phyloP scores from a whole-genome alignment of 2,888 invertebrate species.

The Opisthograptis luteolata region DNA sequence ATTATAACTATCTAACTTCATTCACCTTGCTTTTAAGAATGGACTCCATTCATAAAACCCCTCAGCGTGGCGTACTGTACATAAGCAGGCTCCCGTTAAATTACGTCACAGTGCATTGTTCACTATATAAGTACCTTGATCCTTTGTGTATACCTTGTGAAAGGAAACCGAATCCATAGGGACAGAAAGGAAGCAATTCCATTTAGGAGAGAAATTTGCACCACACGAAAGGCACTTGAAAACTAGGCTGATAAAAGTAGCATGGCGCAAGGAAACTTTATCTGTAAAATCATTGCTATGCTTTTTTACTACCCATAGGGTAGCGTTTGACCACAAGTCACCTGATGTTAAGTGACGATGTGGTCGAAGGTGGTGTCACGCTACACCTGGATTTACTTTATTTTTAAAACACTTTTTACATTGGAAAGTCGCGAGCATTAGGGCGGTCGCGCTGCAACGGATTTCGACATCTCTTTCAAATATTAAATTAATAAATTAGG shows the following conservation, averaged over 20 bases:
- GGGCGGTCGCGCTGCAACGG: no score
- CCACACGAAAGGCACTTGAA: not conserved
- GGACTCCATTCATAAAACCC: not conserved
- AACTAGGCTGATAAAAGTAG: not conserved
- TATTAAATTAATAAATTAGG: no score
- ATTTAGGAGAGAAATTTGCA: slow-evolving; percentile 25
- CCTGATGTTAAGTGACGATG: no score
- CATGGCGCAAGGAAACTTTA: no score
- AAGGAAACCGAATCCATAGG: slow-evolving; percentile 23
- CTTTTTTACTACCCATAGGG: no score
- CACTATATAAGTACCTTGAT: slow-evolving; percentile 21
- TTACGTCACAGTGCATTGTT: slow-evolving; percentile 23
- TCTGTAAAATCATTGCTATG: no score
- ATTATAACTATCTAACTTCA: not conserved
- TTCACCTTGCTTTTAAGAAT: not conserved
- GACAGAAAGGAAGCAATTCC: slow-evolving; percentile 17
- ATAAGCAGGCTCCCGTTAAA: not conserved
- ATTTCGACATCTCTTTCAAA: no score
- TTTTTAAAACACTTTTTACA: no score
- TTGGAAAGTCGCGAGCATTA: no score
- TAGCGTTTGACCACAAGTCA: no score
- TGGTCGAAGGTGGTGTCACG: no score
- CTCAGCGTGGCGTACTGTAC: not conserved
- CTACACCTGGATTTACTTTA: no score
- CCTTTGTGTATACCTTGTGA: slow-evolving; percentile 16